These are phyloP conservation scores for Laterallus jamaicensis DNA, from an alignment of 2,113 vertebrate genomes.

Conservation along the genomic window DNA sequence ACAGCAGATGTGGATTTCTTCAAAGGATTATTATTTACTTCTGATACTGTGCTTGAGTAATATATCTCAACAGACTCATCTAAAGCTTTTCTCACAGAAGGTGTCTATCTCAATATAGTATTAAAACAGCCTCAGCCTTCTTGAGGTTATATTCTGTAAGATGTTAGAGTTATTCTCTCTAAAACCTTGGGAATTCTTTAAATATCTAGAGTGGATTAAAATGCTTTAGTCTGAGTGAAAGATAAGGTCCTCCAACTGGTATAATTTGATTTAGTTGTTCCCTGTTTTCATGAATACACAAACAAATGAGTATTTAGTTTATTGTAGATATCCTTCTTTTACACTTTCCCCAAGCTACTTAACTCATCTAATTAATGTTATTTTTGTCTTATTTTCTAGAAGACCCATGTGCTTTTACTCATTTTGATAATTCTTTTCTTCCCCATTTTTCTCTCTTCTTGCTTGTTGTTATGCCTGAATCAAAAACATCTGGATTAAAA, in stretches of 20 bases:
- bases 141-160: not conserved
- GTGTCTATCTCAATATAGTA: not conserved
- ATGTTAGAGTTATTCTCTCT: not conserved
- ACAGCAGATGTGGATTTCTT: not conserved
- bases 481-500: constrained; percentile 24
- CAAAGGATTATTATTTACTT: not conserved
- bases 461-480: not conserved
- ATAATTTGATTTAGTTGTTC: not conserved
- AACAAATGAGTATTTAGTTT: not conserved
- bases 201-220: not conserved
- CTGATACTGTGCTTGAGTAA: not conserved
- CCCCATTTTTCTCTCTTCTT: not conserved
- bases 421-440: not conserved
- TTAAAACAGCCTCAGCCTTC: not conserved
- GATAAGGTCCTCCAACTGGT: not conserved
- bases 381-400: not conserved
- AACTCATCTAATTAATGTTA: not conserved
- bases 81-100: not conserved
- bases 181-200: not conserved
- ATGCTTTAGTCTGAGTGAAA: not conserved
- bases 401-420: not conserved
- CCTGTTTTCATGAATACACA: not conserved
- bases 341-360: not conserved
- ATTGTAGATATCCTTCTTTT: not conserved
- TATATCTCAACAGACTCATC: not conserved